Evolutionary conservation across 2,797 vertebrate genomes (phyloP).

Genomic region (Paratrypauchen microcephalus): DNA sequence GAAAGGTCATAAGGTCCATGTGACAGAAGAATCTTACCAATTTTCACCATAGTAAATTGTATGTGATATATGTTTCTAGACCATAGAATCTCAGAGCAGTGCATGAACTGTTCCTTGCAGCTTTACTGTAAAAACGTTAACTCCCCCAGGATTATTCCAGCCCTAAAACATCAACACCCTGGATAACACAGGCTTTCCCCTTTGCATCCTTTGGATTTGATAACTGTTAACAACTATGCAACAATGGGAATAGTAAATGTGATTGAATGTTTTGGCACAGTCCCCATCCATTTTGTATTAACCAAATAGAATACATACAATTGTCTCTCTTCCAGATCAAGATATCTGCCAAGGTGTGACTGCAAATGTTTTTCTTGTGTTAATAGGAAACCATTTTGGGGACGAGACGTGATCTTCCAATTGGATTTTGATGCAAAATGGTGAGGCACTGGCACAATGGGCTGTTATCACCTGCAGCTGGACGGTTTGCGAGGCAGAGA

Average conservation of each 20-base stretch:
- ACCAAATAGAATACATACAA: neutral
- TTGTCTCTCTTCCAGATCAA: neutral
- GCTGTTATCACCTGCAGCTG: slow-evolving; percentile 12
- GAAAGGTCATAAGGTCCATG: neutral
- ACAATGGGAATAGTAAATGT: neutral
- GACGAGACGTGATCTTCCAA: neutral
- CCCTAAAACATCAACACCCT: neutral
- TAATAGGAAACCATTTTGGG: neutral
- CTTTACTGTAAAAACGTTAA: neutral
- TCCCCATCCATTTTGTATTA: neutral
- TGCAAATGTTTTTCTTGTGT: neutral
- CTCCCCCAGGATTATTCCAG: neutral
- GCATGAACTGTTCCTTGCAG: neutral
- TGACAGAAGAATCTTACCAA: too few relatives aligned
- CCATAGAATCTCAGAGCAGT: neutral
- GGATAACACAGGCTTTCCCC: neutral
- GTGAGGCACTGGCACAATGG: neutral
- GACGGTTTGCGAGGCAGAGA: neutral
- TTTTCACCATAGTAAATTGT: neutral
- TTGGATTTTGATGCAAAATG: slow-evolving; percentile 7
- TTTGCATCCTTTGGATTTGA: neutral
- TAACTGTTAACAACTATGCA: neutral
- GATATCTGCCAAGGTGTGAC: neutral
- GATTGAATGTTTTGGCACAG: neutral
- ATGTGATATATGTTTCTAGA: neutral